phyloP scores from a whole-genome alignment of 2,797 vertebrate genomes.

The Sebastes jordani region DNA sequence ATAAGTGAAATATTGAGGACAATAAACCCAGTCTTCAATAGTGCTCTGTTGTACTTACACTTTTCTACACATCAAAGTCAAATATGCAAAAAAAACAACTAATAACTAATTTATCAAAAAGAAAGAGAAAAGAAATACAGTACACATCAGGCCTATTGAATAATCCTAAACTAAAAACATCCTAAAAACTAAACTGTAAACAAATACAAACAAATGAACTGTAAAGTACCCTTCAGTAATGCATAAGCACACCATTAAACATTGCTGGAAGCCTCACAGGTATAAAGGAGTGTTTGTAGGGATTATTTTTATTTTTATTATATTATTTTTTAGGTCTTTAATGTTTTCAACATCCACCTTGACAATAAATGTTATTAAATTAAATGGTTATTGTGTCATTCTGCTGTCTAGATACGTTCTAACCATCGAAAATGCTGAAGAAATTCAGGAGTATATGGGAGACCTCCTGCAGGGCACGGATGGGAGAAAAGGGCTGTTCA shows the following conservation, averaged over 20 bases:
- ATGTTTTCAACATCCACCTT: not conserved
- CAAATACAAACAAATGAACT: not conserved
- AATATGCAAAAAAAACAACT: not conserved
- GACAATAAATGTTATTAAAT: not conserved
- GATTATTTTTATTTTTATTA: not conserved
- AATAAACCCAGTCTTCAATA: not conserved
- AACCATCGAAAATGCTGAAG: conserved; percentile 89
- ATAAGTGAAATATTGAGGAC: not conserved
- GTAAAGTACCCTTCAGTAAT: not conserved
- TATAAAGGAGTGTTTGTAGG: too few species aligned
- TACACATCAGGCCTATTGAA: not conserved
- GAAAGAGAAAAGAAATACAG: not conserved
- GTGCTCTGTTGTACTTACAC: not conserved
- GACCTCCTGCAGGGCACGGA: conserved; percentile 93
- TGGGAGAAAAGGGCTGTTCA: conserved; percentile 87
- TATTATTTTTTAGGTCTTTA: not conserved
- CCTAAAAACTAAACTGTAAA: too few species aligned
- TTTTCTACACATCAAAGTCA: not conserved
- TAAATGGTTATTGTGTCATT: not conserved
- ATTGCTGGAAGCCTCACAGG: too few species aligned
- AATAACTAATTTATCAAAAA: not conserved
- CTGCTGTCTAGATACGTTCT: conserved; percentile 87
- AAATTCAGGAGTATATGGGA: conserved; percentile 92
- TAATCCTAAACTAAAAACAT: not conserved
- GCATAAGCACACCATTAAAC: not conserved